Conservation (phyloP, 2,888 invertebrate species). For the Drosophila helvetica region DNA sequence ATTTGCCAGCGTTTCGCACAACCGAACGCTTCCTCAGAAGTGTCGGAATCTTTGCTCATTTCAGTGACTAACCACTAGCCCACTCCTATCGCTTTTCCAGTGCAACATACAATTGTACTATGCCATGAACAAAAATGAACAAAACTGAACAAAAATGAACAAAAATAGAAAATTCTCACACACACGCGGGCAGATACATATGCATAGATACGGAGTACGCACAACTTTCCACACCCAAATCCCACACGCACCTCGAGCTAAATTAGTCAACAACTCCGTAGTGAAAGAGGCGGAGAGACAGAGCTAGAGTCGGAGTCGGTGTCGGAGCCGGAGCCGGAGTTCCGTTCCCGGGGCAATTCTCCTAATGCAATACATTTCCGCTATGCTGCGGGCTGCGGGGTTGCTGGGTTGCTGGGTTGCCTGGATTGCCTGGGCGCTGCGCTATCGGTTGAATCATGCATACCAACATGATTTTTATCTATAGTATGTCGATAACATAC, state of each 20-base stretch:
- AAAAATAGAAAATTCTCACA: conserved; percentile 42
- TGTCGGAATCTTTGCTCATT: conserved; percentile 35
- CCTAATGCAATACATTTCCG: conserved; percentile 74
- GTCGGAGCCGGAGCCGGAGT: neutral
- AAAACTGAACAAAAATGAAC: too few relatives aligned
- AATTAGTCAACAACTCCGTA: conserved; percentile 62
- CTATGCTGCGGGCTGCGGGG: conserved; percentile 54
- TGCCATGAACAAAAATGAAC: conserved; percentile 44
- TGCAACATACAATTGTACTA: conserved; percentile 25
- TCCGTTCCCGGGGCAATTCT: conserved; percentile 57
- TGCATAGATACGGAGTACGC: conserved; percentile 1
- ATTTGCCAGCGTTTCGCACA: conserved; percentile 31
- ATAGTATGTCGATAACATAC: conserved; percentile 65
- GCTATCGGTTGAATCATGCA: conserved; percentile 30
- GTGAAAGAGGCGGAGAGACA: conserved; percentile 1
- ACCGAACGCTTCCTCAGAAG: conserved; percentile 12
- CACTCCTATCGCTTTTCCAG: conserved; percentile 35
- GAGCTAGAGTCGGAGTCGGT: neutral
- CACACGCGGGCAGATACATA: neutral
- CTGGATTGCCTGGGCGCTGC: conserved; percentile 4
- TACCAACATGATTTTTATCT: conserved; percentile 55
- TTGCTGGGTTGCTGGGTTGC: conserved; percentile 3
- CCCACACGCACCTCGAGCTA: conserved; percentile 38
- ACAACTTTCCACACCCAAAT: conserved; percentile 29
- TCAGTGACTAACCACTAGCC: conserved; percentile 37